Evolutionary conservation across 2,797 vertebrate genomes (phyloP).

Genomic region (Myoxocephalus aenaeus): DNA sequence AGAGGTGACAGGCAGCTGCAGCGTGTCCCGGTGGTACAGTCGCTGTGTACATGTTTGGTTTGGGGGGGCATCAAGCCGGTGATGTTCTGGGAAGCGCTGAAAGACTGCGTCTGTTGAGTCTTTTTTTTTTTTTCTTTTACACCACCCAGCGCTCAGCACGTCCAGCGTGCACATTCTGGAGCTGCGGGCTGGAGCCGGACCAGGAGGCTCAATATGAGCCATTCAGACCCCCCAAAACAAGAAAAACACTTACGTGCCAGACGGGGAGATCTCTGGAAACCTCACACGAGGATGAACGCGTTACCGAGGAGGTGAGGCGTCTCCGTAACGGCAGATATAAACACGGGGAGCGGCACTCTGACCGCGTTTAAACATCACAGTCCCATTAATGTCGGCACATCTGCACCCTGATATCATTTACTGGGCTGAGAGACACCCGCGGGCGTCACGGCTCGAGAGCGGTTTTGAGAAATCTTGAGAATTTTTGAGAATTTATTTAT

Average conservation of each 20-base stretch:
- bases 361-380: conserved; percentile 40
- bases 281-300: conserved; percentile 32
- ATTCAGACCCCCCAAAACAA: conserved; percentile 65
- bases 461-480: too few relatives aligned
- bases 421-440: conserved; percentile 2
- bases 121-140: too few relatives aligned
- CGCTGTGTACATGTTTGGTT: conserved; percentile 52
- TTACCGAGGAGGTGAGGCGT: conserved; percentile 26
- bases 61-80: conserved; percentile 61
- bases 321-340: background rate
- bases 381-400: conserved; percentile 45
- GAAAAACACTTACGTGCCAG: conserved; percentile 26
- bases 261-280: conserved; percentile 42
- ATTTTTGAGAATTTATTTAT: too few relatives aligned
- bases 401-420: conserved; percentile 16
- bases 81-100: conserved; percentile 83
- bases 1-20: background rate
- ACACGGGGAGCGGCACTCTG: conserved; percentile 21
- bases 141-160: conserved; percentile 43
- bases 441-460: too few relatives aligned
- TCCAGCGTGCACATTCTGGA: conserved; percentile 67
- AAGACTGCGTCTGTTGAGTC: conserved; percentile 80
- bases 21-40: conserved; percentile 20
- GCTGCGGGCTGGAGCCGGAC: conserved; percentile 71
- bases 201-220: conserved; percentile 76